Conservation (phyloP, 2,113 vertebrate species). For the Protobothrops mucrosquamatus region DNA sequence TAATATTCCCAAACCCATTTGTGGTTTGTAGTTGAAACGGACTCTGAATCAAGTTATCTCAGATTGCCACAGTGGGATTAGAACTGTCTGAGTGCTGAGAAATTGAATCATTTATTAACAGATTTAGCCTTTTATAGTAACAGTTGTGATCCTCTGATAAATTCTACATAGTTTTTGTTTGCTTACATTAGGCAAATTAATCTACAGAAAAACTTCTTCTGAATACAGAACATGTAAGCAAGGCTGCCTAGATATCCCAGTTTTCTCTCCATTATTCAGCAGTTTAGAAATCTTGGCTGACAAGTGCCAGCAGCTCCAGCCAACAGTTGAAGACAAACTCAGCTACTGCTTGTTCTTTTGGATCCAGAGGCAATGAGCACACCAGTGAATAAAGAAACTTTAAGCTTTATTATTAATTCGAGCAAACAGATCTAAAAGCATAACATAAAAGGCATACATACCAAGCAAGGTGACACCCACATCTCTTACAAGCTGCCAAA, state of each 20-base stretch:
- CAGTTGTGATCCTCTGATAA: not conserved
- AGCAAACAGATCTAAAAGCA: not conserved
- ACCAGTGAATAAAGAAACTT: not conserved
- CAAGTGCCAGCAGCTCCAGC: not conserved
- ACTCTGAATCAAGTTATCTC: not conserved
- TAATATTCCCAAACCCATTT: not conserved
- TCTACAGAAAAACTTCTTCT: not conserved
- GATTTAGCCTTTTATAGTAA: not conserved
- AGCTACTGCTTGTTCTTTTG: not conserved
- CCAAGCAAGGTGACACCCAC: not conserved
- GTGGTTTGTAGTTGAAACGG: not conserved
- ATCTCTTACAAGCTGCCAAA: not conserved
- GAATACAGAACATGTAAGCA: not conserved
- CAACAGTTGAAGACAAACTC: not conserved
- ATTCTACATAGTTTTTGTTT: not conserved
- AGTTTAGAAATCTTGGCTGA: not conserved
- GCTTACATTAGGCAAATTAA: not conserved
- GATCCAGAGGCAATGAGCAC: not conserved
- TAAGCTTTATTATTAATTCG: not conserved
- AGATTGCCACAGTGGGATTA: not conserved
- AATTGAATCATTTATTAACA: not conserved
- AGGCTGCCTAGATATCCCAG: not conserved
- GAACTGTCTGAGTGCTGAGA: not conserved
- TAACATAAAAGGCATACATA: not conserved
- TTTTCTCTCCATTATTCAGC: not conserved